Evolutionary conservation across 2,888 invertebrate genomes (phyloP), one percentile per base, ranked within the genome.

Genomic region (Dinocampus coccinellae): DNA sequence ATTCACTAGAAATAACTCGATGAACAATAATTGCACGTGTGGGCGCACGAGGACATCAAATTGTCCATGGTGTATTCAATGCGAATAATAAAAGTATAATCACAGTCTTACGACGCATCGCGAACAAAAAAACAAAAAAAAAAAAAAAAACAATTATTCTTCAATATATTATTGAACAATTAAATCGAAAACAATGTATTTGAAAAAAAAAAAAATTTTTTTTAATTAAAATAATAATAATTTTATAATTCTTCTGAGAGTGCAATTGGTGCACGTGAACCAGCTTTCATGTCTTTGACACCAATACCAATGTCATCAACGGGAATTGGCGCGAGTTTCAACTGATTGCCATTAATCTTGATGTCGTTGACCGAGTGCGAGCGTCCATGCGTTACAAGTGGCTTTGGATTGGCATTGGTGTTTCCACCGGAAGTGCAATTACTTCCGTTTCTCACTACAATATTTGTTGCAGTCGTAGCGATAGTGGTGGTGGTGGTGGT

Each of bases 351-450:
- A 84, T 93, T 93, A 69, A 93, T 88, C 86, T 93, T 93, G 73
- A 94, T 92, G 84, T 94, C 94, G 69, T 92, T 92, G 72, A 92
- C 92, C 80, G 92, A 93, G 88, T 92, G 92, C 78, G 93, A 93
- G 81, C 93, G 89, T 29, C 91, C 92, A 79, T 93, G 92, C 78
- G 90, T 90, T 6, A 89, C 86, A 71, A 89, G 88, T 0, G 89
- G 88, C 81, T 90, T 90, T 29, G 90, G 90, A 42, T 83, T 87
- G 1, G 86, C 76, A 57, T 78, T 76, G 29, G 75, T 69, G 57
- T 74, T 76, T 10, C 72, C 70, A 55, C 20, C 55, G 47, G 77
- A 53, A 60, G 75, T 75, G 70, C 75, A 70, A 70, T 75, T 77
- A 62, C 67, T 66, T 16, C 63, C 58, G 34, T 16, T 47, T 20